Conservation (phyloP, 2,797 vertebrate species). For the Pangasius krempfi region DNA sequence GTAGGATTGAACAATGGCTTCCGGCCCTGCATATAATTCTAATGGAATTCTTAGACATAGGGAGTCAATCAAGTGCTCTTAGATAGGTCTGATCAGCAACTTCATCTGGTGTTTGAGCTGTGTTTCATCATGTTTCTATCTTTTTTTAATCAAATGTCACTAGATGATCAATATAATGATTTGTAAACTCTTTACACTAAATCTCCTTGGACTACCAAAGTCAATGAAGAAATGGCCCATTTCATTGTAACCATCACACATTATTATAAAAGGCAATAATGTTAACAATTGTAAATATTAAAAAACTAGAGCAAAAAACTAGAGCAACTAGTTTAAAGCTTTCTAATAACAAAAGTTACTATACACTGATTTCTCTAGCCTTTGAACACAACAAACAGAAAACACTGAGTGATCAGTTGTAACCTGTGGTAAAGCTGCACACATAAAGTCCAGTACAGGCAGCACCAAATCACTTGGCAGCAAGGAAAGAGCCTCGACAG, state of each 20-base stretch:
- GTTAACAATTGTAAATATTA: neutral
- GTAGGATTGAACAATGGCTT: neutral
- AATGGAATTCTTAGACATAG: neutral
- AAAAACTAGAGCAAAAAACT: neutral
- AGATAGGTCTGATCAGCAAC: neutral
- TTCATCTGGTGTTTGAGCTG: neutral
- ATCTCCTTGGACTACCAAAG: neutral
- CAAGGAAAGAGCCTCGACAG: constrained; percentile 82
- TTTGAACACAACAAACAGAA: neutral
- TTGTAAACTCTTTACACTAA: neutral
- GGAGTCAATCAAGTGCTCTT: neutral
- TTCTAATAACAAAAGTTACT: neutral
- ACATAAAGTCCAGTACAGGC: constrained; percentile 86
- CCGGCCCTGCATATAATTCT: neutral
- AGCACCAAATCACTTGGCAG: constrained; percentile 85
- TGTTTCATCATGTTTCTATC: neutral
- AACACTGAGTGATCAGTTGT: neutral
- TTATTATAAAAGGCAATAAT: neutral
- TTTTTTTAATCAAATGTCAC: neutral
- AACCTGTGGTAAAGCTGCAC: constrained; percentile 82
- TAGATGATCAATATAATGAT: neutral
- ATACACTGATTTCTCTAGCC: neutral
- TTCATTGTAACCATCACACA: neutral
- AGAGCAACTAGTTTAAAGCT: neutral
- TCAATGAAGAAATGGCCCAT: neutral